A percentile compares a stretch with the other conserved stretches of the same genome.
Conservation (phyloP, 2,888 invertebrate genomes). For the Ormyrus labotus region DNA sequence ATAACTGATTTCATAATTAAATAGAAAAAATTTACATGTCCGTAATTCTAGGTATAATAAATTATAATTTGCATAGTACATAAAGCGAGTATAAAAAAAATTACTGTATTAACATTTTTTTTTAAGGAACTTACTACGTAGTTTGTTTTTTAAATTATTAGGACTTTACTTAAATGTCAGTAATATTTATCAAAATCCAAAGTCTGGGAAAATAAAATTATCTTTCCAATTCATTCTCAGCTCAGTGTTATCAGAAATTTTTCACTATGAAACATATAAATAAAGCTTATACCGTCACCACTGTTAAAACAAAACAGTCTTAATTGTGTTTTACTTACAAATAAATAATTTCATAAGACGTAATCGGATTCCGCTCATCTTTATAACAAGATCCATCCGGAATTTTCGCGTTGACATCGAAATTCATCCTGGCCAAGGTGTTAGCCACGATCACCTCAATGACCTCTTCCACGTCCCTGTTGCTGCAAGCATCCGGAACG, state of each 20-base stretch:
- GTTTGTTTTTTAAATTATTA: too few relatives aligned
- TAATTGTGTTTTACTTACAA: slow-evolving; percentile 60
- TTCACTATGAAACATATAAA: too few relatives aligned
- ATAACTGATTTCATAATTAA: slow-evolving; percentile 32
- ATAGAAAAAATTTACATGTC: slow-evolving; percentile 1
- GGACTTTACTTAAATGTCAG: too few relatives aligned
- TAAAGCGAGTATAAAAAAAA: neutral
- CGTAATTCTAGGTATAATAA: too few relatives aligned
- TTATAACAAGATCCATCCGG: slow-evolving; percentile 63
- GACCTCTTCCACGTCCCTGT: slow-evolving; percentile 67
- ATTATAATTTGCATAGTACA: too few relatives aligned
- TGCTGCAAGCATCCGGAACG: slow-evolving; percentile 77
- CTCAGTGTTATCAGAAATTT: too few relatives aligned
- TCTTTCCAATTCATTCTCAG: neutral
- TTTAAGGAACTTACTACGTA: neutral
- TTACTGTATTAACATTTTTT: neutral
- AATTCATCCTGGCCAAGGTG: slow-evolving; percentile 61
- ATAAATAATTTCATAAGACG: slow-evolving; percentile 64
- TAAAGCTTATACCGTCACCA: neutral
- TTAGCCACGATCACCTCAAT: slow-evolving; percentile 64
- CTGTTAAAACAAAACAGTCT: neutral
- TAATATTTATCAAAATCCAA: neutral
- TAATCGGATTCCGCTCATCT: slow-evolving; percentile 58
- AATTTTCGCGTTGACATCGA: slow-evolving; percentile 62
- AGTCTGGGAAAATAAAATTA: neutral